Conservation (phyloP, 1,140 invertebrate genomes). For the Lepidurus apus region DNA sequence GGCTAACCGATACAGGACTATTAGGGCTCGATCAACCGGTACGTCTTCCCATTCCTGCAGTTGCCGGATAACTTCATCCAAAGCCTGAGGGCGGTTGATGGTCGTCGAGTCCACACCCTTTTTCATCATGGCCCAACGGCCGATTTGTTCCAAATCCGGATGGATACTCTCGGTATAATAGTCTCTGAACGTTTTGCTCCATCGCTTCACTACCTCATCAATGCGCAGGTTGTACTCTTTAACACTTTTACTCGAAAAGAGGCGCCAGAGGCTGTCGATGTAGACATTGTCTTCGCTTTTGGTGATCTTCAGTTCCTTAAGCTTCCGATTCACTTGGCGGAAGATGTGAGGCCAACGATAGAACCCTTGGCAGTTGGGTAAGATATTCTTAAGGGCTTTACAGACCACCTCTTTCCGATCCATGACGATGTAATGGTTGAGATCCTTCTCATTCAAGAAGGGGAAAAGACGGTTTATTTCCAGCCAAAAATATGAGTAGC, state of each 20-base stretch:
- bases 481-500: background rate
- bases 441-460: background rate
- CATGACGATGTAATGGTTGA: background rate
- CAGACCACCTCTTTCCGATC: background rate
- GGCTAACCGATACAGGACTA: background rate
- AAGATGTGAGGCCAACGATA: background rate
- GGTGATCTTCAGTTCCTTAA: background rate
- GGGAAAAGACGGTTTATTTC: background rate
- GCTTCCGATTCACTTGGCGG: background rate
- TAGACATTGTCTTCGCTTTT: background rate
- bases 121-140: background rate
- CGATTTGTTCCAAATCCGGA: constrained; percentile 8
- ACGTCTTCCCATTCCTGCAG: background rate
- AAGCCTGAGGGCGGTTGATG: background rate
- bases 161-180: background rate
- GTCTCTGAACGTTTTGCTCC: background rate
- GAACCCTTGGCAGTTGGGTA: background rate
- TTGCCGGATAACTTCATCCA: background rate
- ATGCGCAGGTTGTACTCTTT: background rate
- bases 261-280: background rate
- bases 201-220: background rate
- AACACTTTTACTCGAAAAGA: background rate
- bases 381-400: background rate
- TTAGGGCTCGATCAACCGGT: background rate
- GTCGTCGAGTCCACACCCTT: background rate